Base-by-base conservation (phyloP, 2,888 invertebrate species). In the Brenthis ino region DNA sequence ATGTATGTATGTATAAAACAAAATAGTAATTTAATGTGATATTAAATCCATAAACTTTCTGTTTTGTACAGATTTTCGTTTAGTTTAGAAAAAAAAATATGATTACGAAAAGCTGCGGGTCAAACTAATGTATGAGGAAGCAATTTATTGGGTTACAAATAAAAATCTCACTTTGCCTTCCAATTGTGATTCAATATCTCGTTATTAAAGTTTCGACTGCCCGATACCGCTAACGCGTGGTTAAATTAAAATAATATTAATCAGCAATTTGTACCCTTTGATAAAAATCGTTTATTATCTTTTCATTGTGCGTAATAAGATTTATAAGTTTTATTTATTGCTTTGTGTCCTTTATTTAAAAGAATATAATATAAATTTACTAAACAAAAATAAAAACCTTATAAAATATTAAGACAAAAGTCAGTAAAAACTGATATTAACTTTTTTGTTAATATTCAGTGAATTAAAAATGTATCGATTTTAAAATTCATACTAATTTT, bases 71-170 rank as follows among this genome's bases (percentile, higher is more conserved):
- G 8, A 37, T 37, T 37, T 37, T 37, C 6, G 6, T 37, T 37
- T 37, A 37, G n/a, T 43, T 14, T 56, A 56, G 8, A 47, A n/a
- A n/a, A n/a, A n/a, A n/a, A n/a, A n/a, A n/a, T 24, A 24, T 8
- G 6, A 58, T 1, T 0, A 60, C 50, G 50, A 6, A 60, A 50
- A 60, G 3, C 50, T 50, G 24, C 28, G 50, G 16, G 12, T n/a
- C n/a, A 50, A 0, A 28, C 12, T 28, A 60, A 50, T 60, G 33
- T n/a, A 60, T 28, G 57, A 64, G 66, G 76, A 82, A 79, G 79
- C 77, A 77, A 82, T 85, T 82, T 80, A 82, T 80, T 71, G 77
- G 76, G 80, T 83, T 79, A 79, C 80, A 82, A 86, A 86, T 85
- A 84, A 87, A 81, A 85, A 77, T 82, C 80, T 80, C 83, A 82